Conservation (phyloP, 2,888 invertebrate species). For the Agapostemon virescens region DNA sequence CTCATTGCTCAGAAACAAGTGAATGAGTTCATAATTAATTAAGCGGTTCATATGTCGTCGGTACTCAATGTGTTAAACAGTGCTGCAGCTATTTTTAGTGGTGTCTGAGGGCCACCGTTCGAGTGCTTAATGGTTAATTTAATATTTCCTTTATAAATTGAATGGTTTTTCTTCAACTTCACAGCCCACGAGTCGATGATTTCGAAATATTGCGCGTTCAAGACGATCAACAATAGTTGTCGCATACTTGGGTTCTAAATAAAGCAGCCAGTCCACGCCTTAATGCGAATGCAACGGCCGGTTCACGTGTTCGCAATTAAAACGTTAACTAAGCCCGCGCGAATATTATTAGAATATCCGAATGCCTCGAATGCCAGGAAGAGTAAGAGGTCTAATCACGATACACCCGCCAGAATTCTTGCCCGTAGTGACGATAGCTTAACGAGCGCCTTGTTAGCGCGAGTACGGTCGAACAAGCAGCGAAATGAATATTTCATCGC, state of each 20-base stretch:
- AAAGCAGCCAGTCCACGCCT: not conserved
- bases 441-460: slow-evolving; percentile 66
- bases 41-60: no score
- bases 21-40: no score
- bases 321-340: slow-evolving; percentile 42
- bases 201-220: not conserved
- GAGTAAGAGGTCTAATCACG: slow-evolving; percentile 54
- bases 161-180: no score
- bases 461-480: slow-evolving; percentile 61
- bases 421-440: slow-evolving; percentile 57
- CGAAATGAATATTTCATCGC: slow-evolving; percentile 66
- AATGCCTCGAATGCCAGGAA: slow-evolving; percentile 48
- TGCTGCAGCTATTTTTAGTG: no score
- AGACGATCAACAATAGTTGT: not conserved
- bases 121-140: no score
- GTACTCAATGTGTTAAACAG: no score
- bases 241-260: not conserved
- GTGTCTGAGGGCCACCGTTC: no score
- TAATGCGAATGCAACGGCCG: not conserved
- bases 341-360: slow-evolving; percentile 55
- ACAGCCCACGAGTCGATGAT: no score
- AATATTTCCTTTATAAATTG: no score
- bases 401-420: slow-evolving; percentile 52
- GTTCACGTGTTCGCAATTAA: slow-evolving; percentile 52
- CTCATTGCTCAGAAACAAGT: no score